Base-by-base conservation (phyloP, 2,888 invertebrate species). In the Chymomyza caudatula region DNA sequence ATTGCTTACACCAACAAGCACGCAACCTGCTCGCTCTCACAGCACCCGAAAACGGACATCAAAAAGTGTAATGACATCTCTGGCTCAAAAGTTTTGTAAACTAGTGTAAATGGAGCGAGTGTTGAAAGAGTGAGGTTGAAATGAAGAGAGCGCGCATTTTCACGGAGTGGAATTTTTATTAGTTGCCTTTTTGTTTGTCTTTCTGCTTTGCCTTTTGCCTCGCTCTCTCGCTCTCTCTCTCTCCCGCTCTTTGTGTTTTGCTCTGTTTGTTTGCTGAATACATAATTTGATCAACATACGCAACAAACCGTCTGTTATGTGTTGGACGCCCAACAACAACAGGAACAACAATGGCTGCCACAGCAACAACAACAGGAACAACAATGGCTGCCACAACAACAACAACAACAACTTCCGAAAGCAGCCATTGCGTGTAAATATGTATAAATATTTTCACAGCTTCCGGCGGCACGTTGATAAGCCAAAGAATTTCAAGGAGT, bases 391-490 rank as follows among this genome's bases (percentile, higher is more conserved):
- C 49, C 22, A 19, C 52, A 19, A 49, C 23, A 57, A n/a, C 56
- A 19, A 43, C 60, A 59, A 44, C 47, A 22, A 19, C 29, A 37
- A 37, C 29, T 37, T n/a, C n/a, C n/a, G n/a, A n/a, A n/a, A n/a
- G n/a, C 71, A 62, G 64, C 17, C 75, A 47, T 15, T 69, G 72
- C 85, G 78, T 84, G 85, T 67, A 78, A 86, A 86, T 81, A 80
- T 80, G 71, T 84, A 78, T 73, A 82, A 81, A 72, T 75, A 77
- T 67, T 81, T 73, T 78, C 78, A 73, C 78, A 86, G 86, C 82
- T 84, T 84, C 77, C 82, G 86, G 86, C 78, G 59, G 70, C 69
- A 60, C 73, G 75, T 81, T 82, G 86, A 86, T 86, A 82, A 82
- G 82, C 86, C 63, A 63, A 77, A 75, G 82, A 82, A 82, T 86